phyloP scores from a whole-genome alignment of 2,113 vertebrate species.

The Sceloporus undulatus region DNA sequence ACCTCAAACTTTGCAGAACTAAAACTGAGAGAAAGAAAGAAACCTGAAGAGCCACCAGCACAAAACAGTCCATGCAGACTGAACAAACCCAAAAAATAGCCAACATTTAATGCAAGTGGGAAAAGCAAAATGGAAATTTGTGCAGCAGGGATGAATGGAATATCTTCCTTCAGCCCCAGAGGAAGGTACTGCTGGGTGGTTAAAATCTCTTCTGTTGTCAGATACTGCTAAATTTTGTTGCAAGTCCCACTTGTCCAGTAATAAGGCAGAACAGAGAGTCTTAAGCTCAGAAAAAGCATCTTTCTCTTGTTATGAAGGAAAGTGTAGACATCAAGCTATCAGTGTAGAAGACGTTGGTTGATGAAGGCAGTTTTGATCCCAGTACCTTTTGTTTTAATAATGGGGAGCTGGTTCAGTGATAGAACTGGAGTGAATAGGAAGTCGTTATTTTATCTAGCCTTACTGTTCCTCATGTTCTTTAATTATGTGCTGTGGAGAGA shows the following conservation, averaged over 20 bases:
- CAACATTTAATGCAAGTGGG: neutral
- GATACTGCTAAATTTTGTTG: neutral
- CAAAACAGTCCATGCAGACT: no score
- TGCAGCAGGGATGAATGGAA: neutral
- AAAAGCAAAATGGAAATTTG: neutral
- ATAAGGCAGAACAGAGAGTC: neutral
- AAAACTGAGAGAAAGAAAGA: no score
- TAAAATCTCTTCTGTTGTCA: neutral
- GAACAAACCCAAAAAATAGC: no score
- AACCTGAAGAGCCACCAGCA: no score
- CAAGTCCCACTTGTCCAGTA: neutral
- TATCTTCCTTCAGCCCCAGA: neutral
- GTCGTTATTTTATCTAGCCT: conserved; percentile 31
- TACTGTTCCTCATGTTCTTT: conserved; percentile 24
- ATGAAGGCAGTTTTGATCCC: neutral
- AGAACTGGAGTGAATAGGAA: neutral
- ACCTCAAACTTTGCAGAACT: no score
- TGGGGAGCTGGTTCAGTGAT: neutral
- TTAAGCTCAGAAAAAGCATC: neutral
- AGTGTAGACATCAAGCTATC: neutral
- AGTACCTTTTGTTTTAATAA: neutral
- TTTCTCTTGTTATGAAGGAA: neutral
- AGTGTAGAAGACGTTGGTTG: neutral
- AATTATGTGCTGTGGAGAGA: conserved; percentile 34
- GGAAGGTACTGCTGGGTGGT: neutral